Percentiles rank a stretch among this genome's conserved stretches.
phyloP scores from a whole-genome alignment of 2,888 invertebrate genomes.

The Seira musarum region DNA sequence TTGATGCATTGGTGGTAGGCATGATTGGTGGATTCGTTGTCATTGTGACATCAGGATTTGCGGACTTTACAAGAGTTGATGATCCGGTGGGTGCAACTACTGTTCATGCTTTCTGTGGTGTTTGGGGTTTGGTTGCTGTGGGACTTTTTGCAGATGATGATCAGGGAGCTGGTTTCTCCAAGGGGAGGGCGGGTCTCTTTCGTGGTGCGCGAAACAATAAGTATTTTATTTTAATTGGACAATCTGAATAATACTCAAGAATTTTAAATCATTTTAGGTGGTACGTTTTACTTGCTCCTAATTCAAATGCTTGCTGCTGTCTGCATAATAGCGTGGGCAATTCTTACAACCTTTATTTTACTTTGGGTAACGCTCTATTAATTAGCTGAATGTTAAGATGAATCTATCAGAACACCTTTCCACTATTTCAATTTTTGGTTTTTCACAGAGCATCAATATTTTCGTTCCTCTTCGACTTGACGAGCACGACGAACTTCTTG shows the following conservation, averaged over 20 bases:
- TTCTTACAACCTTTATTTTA: conserved; percentile 79
- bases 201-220: conserved; percentile 70
- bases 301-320: conserved; percentile 83
- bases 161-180: conserved; percentile 75
- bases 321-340: conserved; percentile 84
- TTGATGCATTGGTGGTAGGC: conserved; percentile 89
- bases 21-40: conserved; percentile 83
- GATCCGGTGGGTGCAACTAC: conserved; percentile 89
- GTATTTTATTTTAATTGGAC: no score
- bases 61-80: conserved; percentile 85
- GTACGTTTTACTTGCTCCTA: conserved; percentile 90
- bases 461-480: conserved; percentile 90
- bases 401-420: no score
- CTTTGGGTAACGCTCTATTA: conserved; percentile 82
- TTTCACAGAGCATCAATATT: conserved; percentile 79
- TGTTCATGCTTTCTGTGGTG: conserved; percentile 71
- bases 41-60: conserved; percentile 80
- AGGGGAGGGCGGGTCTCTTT: conserved; percentile 72
- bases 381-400: no score
- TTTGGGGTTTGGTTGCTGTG: conserved; percentile 86
- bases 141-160: conserved; percentile 92
- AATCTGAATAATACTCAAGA: no score
- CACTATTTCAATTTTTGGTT: no score
- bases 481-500: conserved; percentile 87
- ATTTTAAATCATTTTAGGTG: conserved; percentile 78